Base-by-base conservation (phyloP, 2,113 vertebrate genomes). In the Syngnathus typhle region DNA sequence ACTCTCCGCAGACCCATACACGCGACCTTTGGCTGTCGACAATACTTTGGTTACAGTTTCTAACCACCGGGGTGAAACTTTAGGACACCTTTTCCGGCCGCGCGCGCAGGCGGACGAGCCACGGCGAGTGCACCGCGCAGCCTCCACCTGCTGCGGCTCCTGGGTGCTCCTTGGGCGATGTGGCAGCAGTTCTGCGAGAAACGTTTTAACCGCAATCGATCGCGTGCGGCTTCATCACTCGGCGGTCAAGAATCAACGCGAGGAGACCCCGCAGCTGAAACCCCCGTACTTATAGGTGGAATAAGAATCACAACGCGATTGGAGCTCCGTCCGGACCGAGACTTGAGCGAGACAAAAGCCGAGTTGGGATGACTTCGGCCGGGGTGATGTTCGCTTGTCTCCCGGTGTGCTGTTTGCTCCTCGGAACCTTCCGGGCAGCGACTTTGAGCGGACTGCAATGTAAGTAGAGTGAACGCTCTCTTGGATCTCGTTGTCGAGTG, bases 181-280 rank as follows among this genome's bases (percentile, higher is more conserved):
- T 27, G 23, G 6, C 66, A 56, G 44, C 27, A 19, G 37, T 23
- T 46, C 21, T 5, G n/a, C 2, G 41, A n/a, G 2, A 44, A 41
- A 21, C 13, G 19, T 60, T 60, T n/a, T 41, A 60, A 43, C 39
- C 7, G n/a, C n/a, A 60, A 60, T 60, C 9, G 16, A 0, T 32
- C 27, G 27, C 27, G 11, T 12, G 12, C 54, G 54, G 23, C 21
- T 13, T 55, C 6, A 55, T 32, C 39, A 13, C 13, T n/a, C 39
- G 23, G 2, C 39, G 39, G 6, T 7, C 60, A 11, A 32, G 46
- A 65, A 18, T 37, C 63, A 11, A 51, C 39, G 73, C 18, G 63
- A 75, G 71, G 66, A 87, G 87, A 85, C 63, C 1, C 37, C 65
- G 27, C 71, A 75, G 78, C 74, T 88, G 84, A 89, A 74, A 73